A percentile compares a stretch with the other conserved stretches of the same genome.
Conservation (phyloP, 2,888 invertebrate species). For the Phymatocera aterrima region DNA sequence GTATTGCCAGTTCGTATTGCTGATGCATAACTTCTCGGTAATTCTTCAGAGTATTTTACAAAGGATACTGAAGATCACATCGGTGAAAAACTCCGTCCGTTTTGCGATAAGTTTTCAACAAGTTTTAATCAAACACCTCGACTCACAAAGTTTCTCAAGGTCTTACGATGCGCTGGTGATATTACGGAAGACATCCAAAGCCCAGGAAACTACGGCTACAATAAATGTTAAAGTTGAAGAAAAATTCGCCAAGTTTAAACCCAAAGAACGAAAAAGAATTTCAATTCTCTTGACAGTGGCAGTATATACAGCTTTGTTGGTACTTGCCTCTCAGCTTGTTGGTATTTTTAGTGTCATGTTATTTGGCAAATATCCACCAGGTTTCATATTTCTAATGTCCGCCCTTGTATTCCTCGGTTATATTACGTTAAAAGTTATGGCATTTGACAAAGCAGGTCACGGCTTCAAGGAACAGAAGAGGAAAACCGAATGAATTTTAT, state of each 20-base stretch:
- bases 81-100: slow-evolving; percentile 7
- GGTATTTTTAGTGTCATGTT: slow-evolving; percentile 63
- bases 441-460: slow-evolving; percentile 56
- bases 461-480: slow-evolving; percentile 59
- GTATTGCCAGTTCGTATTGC: slow-evolving; percentile 60
- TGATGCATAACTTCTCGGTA: slow-evolving; percentile 60
- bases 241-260: slow-evolving; percentile 52
- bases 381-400: slow-evolving; percentile 67
- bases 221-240: slow-evolving; percentile 39
- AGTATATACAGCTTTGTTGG: slow-evolving; percentile 65
- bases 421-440: slow-evolving; percentile 66
- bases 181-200: background rate
- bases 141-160: slow-evolving; percentile 18
- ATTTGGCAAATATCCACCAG: slow-evolving; percentile 68
- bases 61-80: slow-evolving; percentile 50
- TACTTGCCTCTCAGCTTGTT: slow-evolving; percentile 63
- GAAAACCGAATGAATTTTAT: slow-evolving; percentile 60
- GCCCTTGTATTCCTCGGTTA: slow-evolving; percentile 67
- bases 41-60: slow-evolving; percentile 60
- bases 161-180: slow-evolving; percentile 2
- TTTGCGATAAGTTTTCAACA: slow-evolving; percentile 15
- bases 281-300: slow-evolving; percentile 61
- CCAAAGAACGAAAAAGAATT: slow-evolving; percentile 59
- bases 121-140: slow-evolving; percentile 15
- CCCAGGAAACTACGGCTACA: background rate